These are phyloP conservation scores for Trichopoda pennipes DNA, from an alignment of 2,888 invertebrate species.

Conservation along the genomic window DNA sequence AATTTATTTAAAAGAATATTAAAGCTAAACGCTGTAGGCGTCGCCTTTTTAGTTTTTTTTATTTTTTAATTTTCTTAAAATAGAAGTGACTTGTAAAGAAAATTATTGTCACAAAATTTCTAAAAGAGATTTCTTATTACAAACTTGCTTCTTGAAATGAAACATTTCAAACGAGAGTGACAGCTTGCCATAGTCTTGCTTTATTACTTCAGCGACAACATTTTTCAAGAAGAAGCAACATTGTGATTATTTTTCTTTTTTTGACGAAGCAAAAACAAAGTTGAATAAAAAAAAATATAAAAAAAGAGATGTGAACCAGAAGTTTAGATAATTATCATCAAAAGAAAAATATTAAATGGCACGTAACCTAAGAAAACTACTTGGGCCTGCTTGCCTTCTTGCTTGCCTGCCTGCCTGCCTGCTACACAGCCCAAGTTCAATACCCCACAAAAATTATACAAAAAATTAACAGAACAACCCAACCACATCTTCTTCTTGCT, in stretches of 20 bases:
- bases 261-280: too few relatives aligned
- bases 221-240: constrained; percentile 29
- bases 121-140: constrained; percentile 16
- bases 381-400: constrained; percentile 48
- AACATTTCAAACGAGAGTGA: constrained; percentile 36
- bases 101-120: constrained; percentile 8
- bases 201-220: constrained; percentile 9
- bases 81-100: constrained; percentile 30
- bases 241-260: constrained; percentile 26
- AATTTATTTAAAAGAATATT: constrained; percentile 23
- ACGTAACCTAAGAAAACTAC: constrained; percentile 66
- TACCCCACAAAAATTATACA: constrained; percentile 46
- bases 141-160: not conserved
- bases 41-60: not conserved
- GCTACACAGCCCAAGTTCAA: constrained; percentile 59
- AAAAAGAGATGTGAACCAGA: constrained; percentile 17
- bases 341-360: constrained; percentile 64
- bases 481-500: constrained; percentile 3
- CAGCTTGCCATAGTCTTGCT: constrained; percentile 35
- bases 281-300: not conserved
- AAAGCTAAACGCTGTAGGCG: constrained; percentile 47
- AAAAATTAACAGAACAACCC: not conserved
- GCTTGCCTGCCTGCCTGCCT: too few relatives aligned
- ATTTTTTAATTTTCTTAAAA: too few relatives aligned
- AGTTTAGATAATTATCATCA: constrained; percentile 26